Evolutionary conservation across 2,113 vertebrate genomes (phyloP).

Genomic region (Hemiprocne comata): DNA sequence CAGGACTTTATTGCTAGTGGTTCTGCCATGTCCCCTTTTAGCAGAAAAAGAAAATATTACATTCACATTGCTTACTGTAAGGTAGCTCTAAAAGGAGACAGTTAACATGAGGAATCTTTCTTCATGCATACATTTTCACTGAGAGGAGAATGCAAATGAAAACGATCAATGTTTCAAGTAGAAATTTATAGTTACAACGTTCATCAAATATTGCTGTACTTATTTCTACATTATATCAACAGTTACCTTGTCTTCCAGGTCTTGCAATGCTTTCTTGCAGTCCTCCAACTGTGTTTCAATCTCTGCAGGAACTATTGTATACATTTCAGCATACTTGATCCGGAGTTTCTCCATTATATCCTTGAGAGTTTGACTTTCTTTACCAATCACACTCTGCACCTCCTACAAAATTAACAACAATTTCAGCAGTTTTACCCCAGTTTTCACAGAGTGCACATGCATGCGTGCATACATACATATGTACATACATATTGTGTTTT

Average conservation of each 20-base stretch:
- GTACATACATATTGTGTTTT: not conserved
- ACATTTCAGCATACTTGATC: constrained; percentile 84
- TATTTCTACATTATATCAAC: not conserved
- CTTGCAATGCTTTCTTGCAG: constrained; percentile 78
- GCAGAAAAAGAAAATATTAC: not conserved
- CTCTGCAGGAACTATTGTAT: constrained; percentile 81
- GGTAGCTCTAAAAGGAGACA: not conserved
- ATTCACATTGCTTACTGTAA: not conserved
- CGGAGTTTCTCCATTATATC: constrained; percentile 81
- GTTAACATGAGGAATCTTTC: not conserved
- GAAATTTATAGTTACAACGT: not conserved
- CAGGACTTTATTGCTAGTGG: not conserved
- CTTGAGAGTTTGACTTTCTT: constrained; percentile 81
- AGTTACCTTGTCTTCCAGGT: constrained; percentile 87
- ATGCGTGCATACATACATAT: rapidly evolving
- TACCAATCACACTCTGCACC: constrained; percentile 76
- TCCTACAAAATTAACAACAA: constrained; percentile 77
- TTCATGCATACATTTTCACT: not conserved
- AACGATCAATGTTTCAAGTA: not conserved
- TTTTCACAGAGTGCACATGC: not conserved
- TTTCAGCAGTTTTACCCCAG: not conserved
- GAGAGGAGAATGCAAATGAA: not conserved
- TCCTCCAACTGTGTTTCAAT: constrained; percentile 79
- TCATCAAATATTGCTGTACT: not conserved
- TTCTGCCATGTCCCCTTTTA: not conserved